A percentile compares a stretch with the other conserved stretches of the same genome.
Evolutionary conservation across 1,140 invertebrate genomes (phyloP).

Genomic region (Lepidotrigona ventralis): DNA sequence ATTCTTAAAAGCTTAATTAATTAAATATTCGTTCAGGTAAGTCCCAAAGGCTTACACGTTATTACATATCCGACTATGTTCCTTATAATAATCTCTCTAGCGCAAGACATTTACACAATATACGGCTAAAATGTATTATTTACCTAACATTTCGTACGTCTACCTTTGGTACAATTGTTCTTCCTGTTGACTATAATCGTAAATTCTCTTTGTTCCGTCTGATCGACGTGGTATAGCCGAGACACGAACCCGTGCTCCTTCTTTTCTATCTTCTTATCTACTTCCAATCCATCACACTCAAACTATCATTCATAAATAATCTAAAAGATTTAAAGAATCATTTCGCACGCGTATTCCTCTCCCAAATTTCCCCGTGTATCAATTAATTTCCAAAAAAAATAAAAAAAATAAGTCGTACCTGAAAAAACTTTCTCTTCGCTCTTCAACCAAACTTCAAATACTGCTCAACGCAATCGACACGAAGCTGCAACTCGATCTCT

Average conservation of each 20-base stretch:
- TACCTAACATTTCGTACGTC: slow-evolving; percentile 59
- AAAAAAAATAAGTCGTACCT: not conserved
- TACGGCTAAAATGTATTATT: slow-evolving; percentile 51
- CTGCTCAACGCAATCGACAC: not conserved
- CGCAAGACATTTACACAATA: slow-evolving; percentile 48
- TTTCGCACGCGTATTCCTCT: not conserved
- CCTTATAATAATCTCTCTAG: not conserved
- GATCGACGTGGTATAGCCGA: slow-evolving; percentile 21
- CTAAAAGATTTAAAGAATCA: not conserved
- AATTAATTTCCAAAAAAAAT: not conserved
- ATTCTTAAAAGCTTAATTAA: not conserved
- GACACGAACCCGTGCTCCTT: not conserved
- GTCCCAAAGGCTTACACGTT: not conserved
- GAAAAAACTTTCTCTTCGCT: not conserved
- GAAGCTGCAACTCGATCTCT: not conserved
- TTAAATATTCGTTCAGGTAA: not conserved
- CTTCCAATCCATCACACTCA: not conserved
- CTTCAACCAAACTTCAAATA: not conserved
- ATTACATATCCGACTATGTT: not conserved
- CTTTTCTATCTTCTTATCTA: not conserved
- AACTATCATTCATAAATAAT: slow-evolving; percentile 12
- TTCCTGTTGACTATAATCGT: slow-evolving; percentile 68
- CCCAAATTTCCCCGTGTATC: not conserved
- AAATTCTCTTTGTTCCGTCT: slow-evolving; percentile 66
- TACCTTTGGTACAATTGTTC: slow-evolving; percentile 75